Evolutionary conservation across 2,888 invertebrate genomes (phyloP).

Genomic region (Sepiola atlantica): DNA sequence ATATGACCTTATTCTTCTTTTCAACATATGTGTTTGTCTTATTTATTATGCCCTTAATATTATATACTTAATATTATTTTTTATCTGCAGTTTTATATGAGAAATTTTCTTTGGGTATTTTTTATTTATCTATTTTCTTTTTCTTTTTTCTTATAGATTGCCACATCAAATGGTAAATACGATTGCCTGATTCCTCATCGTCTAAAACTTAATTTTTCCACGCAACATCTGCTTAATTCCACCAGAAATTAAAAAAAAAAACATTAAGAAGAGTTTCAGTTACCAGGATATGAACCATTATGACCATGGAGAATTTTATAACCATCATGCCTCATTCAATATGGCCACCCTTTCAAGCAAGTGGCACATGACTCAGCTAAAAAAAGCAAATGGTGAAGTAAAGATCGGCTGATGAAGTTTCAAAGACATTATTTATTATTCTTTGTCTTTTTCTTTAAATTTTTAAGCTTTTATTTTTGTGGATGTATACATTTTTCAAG

Average conservation of each 20-base stretch:
- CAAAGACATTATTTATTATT: background rate
- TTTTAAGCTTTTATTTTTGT: background rate
- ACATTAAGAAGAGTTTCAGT: background rate
- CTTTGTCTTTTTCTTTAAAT: background rate
- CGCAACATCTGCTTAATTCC: background rate
- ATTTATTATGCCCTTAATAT: too few relatives aligned
- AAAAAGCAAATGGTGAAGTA: background rate
- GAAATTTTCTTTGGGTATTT: background rate
- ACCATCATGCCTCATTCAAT: slow-evolving; percentile 32
- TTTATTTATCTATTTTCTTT: background rate
- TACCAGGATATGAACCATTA: background rate
- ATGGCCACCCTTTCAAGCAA: background rate
- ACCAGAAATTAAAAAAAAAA: background rate
- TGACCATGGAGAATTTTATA: background rate
- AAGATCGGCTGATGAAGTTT: background rate
- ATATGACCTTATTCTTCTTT: too few relatives aligned
- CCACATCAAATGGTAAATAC: background rate
- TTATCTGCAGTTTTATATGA: background rate
- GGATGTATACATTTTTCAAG: too few relatives aligned
- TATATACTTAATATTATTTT: too few relatives aligned
- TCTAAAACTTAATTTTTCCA: background rate
- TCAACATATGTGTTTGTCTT: too few relatives aligned
- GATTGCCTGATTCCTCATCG: background rate
- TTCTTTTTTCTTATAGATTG: background rate
- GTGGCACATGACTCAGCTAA: background rate